These are phyloP conservation scores for Nemoura dubitans DNA, from an alignment of 2,888 invertebrate species.

Conservation along the genomic window DNA sequence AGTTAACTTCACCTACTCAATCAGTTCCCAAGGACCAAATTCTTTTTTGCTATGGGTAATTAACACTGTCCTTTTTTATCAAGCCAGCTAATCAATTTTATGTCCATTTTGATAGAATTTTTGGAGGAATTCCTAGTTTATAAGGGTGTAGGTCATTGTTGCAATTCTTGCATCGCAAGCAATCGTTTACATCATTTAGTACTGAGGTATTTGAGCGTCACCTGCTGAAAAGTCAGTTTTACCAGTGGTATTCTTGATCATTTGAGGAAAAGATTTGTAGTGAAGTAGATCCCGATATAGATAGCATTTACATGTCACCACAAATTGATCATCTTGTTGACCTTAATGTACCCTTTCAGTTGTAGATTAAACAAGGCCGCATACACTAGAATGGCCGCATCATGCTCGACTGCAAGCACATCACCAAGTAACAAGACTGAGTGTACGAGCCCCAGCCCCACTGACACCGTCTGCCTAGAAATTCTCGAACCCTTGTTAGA, in stretches of 20 bases:
- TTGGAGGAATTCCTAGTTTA: neutral
- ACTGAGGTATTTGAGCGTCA: too few species aligned
- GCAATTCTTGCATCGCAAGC: neutral
- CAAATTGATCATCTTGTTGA: neutral
- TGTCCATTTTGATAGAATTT: neutral
- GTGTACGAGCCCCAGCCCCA: slow-evolving; percentile 60
- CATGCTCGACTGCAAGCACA: slow-evolving; percentile 58
- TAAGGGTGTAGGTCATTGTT: neutral
- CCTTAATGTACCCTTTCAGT: neutral
- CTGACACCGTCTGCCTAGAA: slow-evolving; percentile 60
- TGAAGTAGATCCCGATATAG: neutral
- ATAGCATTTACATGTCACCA: neutral
- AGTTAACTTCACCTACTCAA: neutral
- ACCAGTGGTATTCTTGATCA: too few species aligned
- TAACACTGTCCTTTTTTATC: neutral
- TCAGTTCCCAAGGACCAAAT: neutral
- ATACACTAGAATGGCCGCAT: slow-evolving; percentile 61
- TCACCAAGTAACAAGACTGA: slow-evolving; percentile 58
- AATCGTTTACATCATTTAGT: neutral
- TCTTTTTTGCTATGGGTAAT: neutral
- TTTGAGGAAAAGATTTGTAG: neutral
- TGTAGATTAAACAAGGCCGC: slow-evolving; percentile 4
- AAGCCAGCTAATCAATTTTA: neutral
- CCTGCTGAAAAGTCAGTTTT: too few species aligned
- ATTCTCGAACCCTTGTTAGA: slow-evolving; percentile 39